Evolutionary conservation across 2,113 vertebrate species (phyloP), one percentile per base, ranked within the genome.

Genomic region (Nanger granti): DNA sequence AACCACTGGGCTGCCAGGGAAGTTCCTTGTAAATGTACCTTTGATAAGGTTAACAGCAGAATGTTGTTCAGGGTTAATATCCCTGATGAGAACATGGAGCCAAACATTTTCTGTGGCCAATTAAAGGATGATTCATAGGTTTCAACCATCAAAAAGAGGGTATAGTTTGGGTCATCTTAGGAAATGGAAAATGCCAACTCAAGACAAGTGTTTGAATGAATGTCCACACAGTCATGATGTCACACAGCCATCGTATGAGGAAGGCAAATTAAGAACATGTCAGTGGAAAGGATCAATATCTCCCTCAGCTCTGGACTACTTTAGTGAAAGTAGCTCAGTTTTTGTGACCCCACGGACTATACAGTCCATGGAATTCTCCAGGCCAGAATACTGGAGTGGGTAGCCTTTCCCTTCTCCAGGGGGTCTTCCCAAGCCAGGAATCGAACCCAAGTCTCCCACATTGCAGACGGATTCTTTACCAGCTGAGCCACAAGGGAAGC

Each of bases 151-250:
- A 34, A 90, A 94, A 82, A 47, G 73, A 95, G 8, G 57, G 17
- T 60, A 80, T 37, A 85, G 20, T 87, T 97, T 62, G 90, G 62
- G 57, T 90, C 89, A 87, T 85, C 26, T 94, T 22, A 60, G 57
- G 37, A 88, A 79, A 93, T 82, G 66, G 86, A 59, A 97, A 97
- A 97, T 91, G 83, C 47, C 86, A 95, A 49, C 76, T 26, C 28
- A 95, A 88, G 41, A 82, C 82, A 96, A 54, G 22, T 82, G 4
- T 93, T 85, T 34, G 55, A 41, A 73, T 87, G 22, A 41, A 76
- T 87, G 22, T 76, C 12, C 57, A 88, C 59, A 69, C 66, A 37
- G 22, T 69, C 66, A 69, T 69, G 18, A 69, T 37, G 66, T 69
- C 66, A 69, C 66, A 66, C 13, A 91, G 57, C 64, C 54, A 84